Evolutionary conservation across 2,797 vertebrate genomes (phyloP).

Genomic region (Staurois parvus): DNA sequence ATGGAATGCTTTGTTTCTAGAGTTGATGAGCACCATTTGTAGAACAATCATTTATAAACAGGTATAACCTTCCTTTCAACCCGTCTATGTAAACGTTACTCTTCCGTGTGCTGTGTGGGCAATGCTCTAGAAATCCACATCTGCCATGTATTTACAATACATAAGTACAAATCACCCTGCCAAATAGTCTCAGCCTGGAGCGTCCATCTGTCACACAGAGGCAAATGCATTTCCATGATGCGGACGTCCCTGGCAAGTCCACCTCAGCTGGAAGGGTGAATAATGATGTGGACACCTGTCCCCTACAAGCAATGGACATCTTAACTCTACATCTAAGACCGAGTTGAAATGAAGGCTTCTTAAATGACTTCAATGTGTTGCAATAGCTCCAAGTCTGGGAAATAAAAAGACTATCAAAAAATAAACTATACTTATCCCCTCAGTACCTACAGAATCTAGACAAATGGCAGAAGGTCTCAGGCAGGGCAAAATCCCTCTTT

Average conservation of each 20-base stretch:
- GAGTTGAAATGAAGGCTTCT: not conserved
- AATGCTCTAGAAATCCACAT: conserved; percentile 45
- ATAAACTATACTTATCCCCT: not conserved
- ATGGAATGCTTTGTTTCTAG: not conserved
- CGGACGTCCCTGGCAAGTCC: conserved; percentile 20
- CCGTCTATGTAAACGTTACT: conserved; percentile 15
- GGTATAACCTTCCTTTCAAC: conserved; percentile 45
- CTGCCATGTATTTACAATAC: conserved; percentile 50
- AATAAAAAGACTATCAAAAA: not conserved
- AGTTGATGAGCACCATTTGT: not conserved
- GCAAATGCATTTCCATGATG: conserved; percentile 26
- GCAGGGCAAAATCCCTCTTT: not conserved
- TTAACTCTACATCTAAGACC: not conserved
- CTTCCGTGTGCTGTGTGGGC: conserved; percentile 34
- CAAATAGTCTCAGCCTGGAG: conserved; percentile 46
- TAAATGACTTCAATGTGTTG: not conserved
- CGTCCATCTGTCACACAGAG: conserved; percentile 31
- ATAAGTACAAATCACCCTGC: conserved; percentile 49
- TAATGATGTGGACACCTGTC: conserved; percentile 59
- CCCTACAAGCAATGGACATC: not conserved
- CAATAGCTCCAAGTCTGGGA: not conserved
- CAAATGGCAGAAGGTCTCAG: not conserved
- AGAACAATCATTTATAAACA: not conserved
- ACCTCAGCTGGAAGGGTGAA: conserved; percentile 42
- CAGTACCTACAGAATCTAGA: not conserved